Percentiles rank a stretch among this genome's conserved stretches.
Conservation (phyloP, 1,140 invertebrate species). For the Drosophila asahinai region DNA sequence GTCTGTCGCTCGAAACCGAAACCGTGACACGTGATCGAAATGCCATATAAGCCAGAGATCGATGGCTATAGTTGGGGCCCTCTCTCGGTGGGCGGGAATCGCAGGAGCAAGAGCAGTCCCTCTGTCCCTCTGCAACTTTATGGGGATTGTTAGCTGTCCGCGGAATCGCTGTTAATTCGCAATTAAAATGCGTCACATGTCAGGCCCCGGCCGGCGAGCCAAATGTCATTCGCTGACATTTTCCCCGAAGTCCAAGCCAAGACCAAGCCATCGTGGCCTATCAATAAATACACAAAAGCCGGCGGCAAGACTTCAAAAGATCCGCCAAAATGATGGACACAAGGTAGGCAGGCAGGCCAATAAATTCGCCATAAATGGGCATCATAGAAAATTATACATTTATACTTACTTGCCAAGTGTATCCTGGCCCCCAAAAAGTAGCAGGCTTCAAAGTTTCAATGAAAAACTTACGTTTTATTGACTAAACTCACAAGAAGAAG, state of each 20-base stretch:
- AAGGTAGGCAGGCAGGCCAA: background rate
- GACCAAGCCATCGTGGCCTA: slow-evolving; percentile 22
- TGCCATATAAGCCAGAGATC: slow-evolving; percentile 35
- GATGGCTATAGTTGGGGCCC: background rate
- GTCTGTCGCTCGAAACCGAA: slow-evolving; percentile 57
- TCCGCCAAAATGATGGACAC: slow-evolving; percentile 10
- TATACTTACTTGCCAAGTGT: no score
- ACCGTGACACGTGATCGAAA: slow-evolving; percentile 74
- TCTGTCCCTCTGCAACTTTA: slow-evolving; percentile 51
- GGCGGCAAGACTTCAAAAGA: slow-evolving; percentile 31
- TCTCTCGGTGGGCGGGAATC: slow-evolving; percentile 14
- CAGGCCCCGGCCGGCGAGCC: slow-evolving; percentile 14
- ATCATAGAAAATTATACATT: background rate
- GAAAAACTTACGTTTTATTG: slow-evolving; percentile 79
- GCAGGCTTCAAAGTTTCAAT: slow-evolving; percentile 2
- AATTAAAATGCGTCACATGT: slow-evolving; percentile 80
- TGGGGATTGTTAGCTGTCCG: slow-evolving; percentile 75
- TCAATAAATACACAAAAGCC: slow-evolving; percentile 10
- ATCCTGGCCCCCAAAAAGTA: no score
- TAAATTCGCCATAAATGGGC: background rate
- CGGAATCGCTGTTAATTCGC: slow-evolving; percentile 69
- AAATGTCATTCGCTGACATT: slow-evolving; percentile 57
- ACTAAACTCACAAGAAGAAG: slow-evolving; percentile 78
- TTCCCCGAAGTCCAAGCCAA: slow-evolving; percentile 17
- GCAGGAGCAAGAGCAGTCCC: background rate